phyloP scores from a whole-genome alignment of 2,888 invertebrate species.

The Orchesella flavescens region DNA sequence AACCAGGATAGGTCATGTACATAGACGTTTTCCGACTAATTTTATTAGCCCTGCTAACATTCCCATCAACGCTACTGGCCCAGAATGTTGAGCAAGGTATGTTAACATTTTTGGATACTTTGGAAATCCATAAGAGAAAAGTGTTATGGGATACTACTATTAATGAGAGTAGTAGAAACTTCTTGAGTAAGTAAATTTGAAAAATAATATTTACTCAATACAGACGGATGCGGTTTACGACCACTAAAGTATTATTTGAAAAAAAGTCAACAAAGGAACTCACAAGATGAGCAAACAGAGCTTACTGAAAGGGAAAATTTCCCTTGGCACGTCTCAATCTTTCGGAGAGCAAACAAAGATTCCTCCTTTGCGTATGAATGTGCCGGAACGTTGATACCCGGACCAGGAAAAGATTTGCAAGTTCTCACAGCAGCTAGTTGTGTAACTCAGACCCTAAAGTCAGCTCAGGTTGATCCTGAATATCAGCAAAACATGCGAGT shows the following conservation, averaged over 20 bases:
- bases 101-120: not conserved
- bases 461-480: slow-evolving; percentile 30
- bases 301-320: slow-evolving; percentile 61
- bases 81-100: slow-evolving; percentile 39
- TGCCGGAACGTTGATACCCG: slow-evolving; percentile 62
- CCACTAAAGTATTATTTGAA: slow-evolving; percentile 45
- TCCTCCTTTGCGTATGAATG: slow-evolving; percentile 59
- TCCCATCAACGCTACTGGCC: slow-evolving; percentile 27
- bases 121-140: no score
- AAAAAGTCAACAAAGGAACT: slow-evolving; percentile 40
- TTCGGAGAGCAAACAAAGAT: slow-evolving; percentile 42
- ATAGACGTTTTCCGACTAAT: slow-evolving; percentile 23
- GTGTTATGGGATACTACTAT: no score
- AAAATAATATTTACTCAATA: not conserved
- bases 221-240: slow-evolving; percentile 39
- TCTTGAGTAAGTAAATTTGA: not conserved
- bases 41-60: slow-evolving; percentile 35
- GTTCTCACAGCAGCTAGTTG: slow-evolving; percentile 62
- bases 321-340: slow-evolving; percentile 66
- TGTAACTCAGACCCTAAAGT: slow-evolving; percentile 51
- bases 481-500: slow-evolving; percentile 50
- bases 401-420: slow-evolving; percentile 37
- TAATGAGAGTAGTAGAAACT: not conserved
- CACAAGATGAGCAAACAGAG: slow-evolving; percentile 51
- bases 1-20: slow-evolving; percentile 39